These are phyloP conservation scores for Percopsis transmontana DNA, from an alignment of 2,113 vertebrate genomes.

Conservation along the genomic window DNA sequence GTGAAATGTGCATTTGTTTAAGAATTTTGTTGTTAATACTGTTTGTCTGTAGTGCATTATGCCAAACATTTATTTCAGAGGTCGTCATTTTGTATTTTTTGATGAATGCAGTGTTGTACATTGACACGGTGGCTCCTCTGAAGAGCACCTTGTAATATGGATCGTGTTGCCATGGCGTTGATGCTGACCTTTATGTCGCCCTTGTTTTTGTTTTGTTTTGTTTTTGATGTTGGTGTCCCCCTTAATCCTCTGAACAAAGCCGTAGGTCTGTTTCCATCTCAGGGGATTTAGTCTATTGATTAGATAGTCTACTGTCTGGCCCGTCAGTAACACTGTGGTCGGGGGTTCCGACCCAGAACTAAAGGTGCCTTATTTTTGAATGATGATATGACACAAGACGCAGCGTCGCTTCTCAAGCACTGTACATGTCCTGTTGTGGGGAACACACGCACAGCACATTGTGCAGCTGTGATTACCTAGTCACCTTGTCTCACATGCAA, in stretches of 20 bases:
- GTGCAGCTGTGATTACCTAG: too few species aligned
- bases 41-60: conserved; percentile 69
- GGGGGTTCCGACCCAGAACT: neutral
- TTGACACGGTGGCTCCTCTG: conserved; percentile 28
- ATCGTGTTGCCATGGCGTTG: too few species aligned
- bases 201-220: too few species aligned
- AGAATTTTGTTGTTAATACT: neutral
- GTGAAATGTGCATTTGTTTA: conserved; percentile 22
- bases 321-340: conserved; percentile 11
- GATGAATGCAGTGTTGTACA: conserved; percentile 49
- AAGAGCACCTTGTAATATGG: conserved; percentile 26
- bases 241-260: conserved; percentile 12
- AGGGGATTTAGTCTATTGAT: conserved; percentile 14
- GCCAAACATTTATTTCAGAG: conserved; percentile 48
- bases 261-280: conserved; percentile 7
- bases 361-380: conserved; percentile 8
- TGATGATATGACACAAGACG: too few species aligned
- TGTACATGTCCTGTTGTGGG: too few species aligned
- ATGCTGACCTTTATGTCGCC: too few species aligned
- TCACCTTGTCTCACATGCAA: too few species aligned
- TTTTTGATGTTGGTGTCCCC: conserved; percentile 9
- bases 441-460: too few species aligned
- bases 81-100: conserved; percentile 57
- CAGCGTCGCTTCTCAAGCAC: neutral
- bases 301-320: too few species aligned